Base-by-base conservation (phyloP, 2,888 invertebrate genomes). In the Lycaena phlaeas region DNA sequence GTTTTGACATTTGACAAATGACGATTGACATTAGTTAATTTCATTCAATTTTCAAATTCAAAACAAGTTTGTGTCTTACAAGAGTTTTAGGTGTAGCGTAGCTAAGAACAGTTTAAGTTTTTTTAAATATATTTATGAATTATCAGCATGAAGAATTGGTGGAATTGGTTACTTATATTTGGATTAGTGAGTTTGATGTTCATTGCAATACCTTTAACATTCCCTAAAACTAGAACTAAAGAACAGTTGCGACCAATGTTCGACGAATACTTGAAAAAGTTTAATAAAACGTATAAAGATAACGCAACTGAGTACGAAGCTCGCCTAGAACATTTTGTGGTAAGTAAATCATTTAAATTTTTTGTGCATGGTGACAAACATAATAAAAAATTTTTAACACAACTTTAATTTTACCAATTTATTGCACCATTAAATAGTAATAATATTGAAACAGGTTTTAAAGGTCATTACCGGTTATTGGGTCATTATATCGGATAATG, bases 271-370 rank as follows among this genome's bases (percentile, higher is more conserved):
- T 66, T 87, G 9, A 49, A 67, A 52, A 73, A 79, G 55, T 88
- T 76, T 52, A 87, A 88, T 55, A 88, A 87, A 75, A 74, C 68
- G 52, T 89, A 89, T 54, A 64, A 61, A 53, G 58, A 65, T 43
- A 70, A 69, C 41, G 65, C 75, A 0, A 67, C 64, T 2, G 87
- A 88, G 58, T 88, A 87, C 52, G 57, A 66, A 30, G 61, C 66
- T 4, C 74, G 87, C 53, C 82, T 85, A 46, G 61, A 76, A 43
- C 77, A 84, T 51, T 88, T 88, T 59, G 68, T 86, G 68, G 88
- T 88, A 65, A 69, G 73, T 62, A 18, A 37, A 26, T 31, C 6
- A 14, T 31, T 41, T 27, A 38, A 7, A 22, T 30, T 22, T 11
- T 31, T 18, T 17, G 3, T 34, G 4, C n/a, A n/a, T n/a, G n/a